Evolutionary conservation across 2,113 vertebrate genomes (phyloP), one percentile per base, ranked within the genome.

Genomic region (Sturnira hondurensis): DNA sequence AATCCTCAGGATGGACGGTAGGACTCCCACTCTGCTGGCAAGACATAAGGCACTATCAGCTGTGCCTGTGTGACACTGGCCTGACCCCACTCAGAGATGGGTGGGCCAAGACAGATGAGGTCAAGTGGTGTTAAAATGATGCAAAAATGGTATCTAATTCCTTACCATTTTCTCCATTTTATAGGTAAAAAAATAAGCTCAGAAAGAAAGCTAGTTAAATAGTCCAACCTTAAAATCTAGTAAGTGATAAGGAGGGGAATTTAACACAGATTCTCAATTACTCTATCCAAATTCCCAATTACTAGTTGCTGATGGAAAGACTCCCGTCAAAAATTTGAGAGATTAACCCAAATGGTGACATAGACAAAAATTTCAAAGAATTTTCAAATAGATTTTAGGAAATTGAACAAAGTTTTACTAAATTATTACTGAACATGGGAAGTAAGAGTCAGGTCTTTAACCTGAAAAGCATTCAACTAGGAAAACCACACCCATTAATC

Each of bases 341-440:
- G 61, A 73, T 61, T 92, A 76, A 36, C 4, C 15, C 12, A 26
- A 3, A 1, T 12, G 7, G 4, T 78, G 38, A 68, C 13, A 47
- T n/a, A 94, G 31, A 71, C 12, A 92, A 73, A 92, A 67, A 85
- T 58, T 83, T 82, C 15, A 67, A 93, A 76, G 28, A 63, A 15
- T 33, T 6, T 70, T 19, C 31, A 38, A 67, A 82, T 73, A 19
- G 43, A 76, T 36, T 67, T 63, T 68, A 67, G 74, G 58, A 91
- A 84, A 78, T 7, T 88, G 54, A 73, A 47, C 10, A 67, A 86
- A 16, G n/a, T 1, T 10, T 70, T 74, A 9, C 10, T 63, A 20
- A 36, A 9, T 38, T 58, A 78, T 4, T n/a, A 52, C 0, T 67
- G n/a, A 15, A 33, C 33, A 0, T 65, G 38, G 24, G 43, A 81